Conservation (phyloP, 1,140 invertebrate genomes). For the Cyclina sinensis region DNA sequence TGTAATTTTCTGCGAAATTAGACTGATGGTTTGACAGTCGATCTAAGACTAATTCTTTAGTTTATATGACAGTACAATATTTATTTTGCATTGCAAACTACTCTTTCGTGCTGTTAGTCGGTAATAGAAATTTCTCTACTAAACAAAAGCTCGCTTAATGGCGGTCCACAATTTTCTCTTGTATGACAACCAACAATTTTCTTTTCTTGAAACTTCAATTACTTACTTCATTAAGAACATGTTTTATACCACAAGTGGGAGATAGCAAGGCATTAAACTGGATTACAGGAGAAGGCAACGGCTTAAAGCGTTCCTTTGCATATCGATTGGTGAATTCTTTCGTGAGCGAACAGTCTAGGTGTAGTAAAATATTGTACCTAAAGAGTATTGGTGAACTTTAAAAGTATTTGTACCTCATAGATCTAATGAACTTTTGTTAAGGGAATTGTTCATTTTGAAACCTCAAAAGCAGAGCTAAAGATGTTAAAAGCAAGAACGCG, state of each 20-base stretch:
- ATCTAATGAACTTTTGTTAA: too few species aligned
- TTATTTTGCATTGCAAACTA: background rate
- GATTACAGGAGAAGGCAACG: background rate
- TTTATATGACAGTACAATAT: conserved; percentile 22
- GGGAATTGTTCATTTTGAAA: too few species aligned
- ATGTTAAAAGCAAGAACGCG: too few species aligned
- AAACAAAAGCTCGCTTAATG: background rate
- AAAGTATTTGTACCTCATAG: too few species aligned
- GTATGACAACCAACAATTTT: conserved; percentile 18
- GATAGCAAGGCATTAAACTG: background rate
- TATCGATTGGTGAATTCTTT: background rate
- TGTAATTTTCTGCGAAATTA: conserved; percentile 20
- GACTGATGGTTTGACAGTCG: background rate
- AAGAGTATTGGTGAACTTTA: too few species aligned
- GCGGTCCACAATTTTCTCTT: background rate
- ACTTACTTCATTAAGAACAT: conserved; percentile 9
- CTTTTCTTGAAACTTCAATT: conserved; percentile 3
- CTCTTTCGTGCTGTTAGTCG: background rate
- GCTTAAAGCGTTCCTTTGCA: background rate
- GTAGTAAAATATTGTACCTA: too few species aligned
- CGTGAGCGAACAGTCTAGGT: background rate
- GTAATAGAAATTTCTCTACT: background rate
- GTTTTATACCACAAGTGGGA: conserved; percentile 3
- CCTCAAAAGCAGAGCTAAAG: too few species aligned
- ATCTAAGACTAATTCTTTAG: background rate